Evolutionary conservation across 2,797 vertebrate species (phyloP).

Genomic region (Simalia tracyae): DNA sequence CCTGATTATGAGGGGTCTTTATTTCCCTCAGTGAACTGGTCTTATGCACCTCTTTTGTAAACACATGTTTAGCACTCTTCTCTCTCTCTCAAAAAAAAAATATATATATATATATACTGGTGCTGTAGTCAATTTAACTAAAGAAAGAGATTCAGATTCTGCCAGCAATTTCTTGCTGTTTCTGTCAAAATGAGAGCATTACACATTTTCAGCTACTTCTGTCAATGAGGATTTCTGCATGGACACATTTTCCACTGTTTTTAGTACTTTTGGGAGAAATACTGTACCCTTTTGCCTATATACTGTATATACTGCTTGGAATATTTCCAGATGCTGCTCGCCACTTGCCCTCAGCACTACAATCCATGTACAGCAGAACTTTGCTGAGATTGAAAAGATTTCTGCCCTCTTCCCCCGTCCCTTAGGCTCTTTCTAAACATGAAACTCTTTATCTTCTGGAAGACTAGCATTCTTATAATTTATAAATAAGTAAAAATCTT

Average conservation of each 20-base stretch:
- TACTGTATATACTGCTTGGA: neutral
- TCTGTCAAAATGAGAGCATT: neutral
- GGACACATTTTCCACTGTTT: neutral
- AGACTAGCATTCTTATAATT: neutral
- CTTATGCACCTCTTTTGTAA: too few species aligned
- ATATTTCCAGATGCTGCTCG: neutral
- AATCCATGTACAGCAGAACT: neutral
- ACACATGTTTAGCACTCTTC: too few species aligned
- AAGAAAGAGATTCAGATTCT: neutral
- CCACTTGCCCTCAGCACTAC: neutral
- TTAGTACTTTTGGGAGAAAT: neutral
- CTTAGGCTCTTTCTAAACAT: neutral
- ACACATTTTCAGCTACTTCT: neutral
- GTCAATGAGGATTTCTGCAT: neutral
- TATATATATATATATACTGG: too few species aligned
- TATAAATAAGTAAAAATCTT: neutral
- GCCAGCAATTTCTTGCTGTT: neutral
- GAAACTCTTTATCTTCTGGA: neutral
- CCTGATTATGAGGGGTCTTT: too few species aligned
- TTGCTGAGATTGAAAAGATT: neutral
- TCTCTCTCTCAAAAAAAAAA: too few species aligned
- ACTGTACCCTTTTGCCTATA: neutral
- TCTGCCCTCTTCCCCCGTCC: neutral
- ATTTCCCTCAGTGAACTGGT: too few species aligned
- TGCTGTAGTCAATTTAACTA: too few species aligned